Evolutionary conservation across 2,888 invertebrate genomes (phyloP).

Genomic region (Campaea margaritaria): DNA sequence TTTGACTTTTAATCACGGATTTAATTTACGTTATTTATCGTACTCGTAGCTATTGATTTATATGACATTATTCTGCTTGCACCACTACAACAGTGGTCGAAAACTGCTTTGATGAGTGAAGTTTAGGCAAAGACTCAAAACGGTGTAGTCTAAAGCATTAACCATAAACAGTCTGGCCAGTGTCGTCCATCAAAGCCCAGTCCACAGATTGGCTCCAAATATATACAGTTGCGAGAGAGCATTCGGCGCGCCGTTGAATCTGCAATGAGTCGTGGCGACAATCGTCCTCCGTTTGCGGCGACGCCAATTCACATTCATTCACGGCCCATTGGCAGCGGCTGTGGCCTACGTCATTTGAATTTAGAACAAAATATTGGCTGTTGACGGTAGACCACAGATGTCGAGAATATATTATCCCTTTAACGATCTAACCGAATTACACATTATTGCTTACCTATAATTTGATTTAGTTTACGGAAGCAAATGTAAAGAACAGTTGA

Average conservation of each 20-base stretch:
- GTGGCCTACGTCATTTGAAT: constrained; percentile 59
- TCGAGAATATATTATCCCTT: no score
- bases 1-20: no score
- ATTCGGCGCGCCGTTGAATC: constrained; percentile 56
- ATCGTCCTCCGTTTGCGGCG: constrained; percentile 78
- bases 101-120: no score
- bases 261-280: constrained; percentile 76
- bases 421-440: no score
- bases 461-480: no score
- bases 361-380: constrained; percentile 55
- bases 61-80: no score
- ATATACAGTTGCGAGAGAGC: constrained; percentile 68
- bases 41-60: no score
- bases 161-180: constrained; percentile 10
- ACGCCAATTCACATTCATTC: constrained; percentile 75
- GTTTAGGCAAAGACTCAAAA: no score
- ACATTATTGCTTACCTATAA: no score
- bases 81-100: no score
- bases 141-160: constrained; percentile 6
- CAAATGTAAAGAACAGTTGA: no score
- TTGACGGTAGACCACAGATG: constrained; percentile 30
- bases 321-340: constrained; percentile 50
- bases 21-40: no score
- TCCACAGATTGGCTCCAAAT: constrained; percentile 54
- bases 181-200: constrained; percentile 31